Percentiles rank a stretch among this genome's conserved stretches.
These are phyloP conservation scores for Myopa testacea DNA, from an alignment of 2,888 invertebrate genomes.

Conservation along the genomic window DNA sequence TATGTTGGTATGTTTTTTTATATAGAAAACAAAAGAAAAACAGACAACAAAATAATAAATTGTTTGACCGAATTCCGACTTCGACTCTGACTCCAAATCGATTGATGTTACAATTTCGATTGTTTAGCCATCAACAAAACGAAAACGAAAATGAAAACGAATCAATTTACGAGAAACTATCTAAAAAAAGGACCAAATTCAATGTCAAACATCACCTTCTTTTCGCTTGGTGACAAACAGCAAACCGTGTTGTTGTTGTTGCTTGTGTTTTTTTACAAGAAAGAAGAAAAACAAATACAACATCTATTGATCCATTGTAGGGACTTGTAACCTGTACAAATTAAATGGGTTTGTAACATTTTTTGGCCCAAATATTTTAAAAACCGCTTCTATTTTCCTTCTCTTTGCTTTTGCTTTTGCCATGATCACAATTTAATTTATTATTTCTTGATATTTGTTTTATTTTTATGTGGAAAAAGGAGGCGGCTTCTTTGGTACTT, in stretches of 20 bases:
- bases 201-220: neutral
- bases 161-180: neutral
- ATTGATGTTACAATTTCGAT: constrained; percentile 54
- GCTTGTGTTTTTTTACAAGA: too few relatives aligned
- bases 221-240: neutral
- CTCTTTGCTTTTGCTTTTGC: neutral
- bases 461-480: neutral
- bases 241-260: too few relatives aligned
- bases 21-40: constrained; percentile 18
- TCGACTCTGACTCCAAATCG: neutral
- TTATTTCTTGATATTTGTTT: constrained; percentile 1
- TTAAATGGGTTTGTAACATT: constrained; percentile 38
- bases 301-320: neutral
- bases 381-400: neutral
- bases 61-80: too few relatives aligned
- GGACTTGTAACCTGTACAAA: constrained; percentile 42
- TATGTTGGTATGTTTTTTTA: too few relatives aligned
- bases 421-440: neutral
- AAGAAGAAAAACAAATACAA: too few relatives aligned
- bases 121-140: constrained; percentile 35
- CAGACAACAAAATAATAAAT: constrained; percentile 49
- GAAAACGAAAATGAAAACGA: constrained; percentile 10
- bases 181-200: neutral
- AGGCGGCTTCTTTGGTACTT: neutral
- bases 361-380: constrained; percentile 13